These are phyloP conservation scores for Pagrus major DNA, from an alignment of 2,113 vertebrate species.

Conservation along the genomic window DNA sequence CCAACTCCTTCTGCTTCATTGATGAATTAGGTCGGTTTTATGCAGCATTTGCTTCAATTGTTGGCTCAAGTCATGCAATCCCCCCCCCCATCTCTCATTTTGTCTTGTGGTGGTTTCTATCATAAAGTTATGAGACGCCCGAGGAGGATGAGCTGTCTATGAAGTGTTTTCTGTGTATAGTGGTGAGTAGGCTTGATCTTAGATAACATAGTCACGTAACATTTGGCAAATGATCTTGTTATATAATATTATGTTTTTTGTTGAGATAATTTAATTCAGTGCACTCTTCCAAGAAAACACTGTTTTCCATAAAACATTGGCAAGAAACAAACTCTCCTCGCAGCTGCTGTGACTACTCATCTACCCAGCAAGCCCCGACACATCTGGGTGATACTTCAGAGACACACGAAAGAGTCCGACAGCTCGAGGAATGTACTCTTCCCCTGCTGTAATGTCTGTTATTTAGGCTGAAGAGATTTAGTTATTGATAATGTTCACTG, in stretches of 20 bases:
- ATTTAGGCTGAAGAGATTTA: neutral
- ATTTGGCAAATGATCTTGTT: neutral
- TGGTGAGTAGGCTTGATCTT: neutral
- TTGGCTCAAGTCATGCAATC: neutral
- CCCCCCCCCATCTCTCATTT: neutral
- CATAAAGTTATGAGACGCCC: neutral
- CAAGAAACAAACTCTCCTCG: neutral
- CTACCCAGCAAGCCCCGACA: constrained; percentile 1
- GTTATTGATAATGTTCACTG: neutral
- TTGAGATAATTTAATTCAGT: neutral
- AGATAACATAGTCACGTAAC: neutral
- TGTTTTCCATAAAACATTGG: neutral
- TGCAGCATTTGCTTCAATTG: neutral
- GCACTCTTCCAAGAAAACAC: neutral
- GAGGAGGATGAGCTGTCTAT: neutral
- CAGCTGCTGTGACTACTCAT: neutral
- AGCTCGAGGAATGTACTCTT: neutral
- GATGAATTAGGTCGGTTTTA: neutral
- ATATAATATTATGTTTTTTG: no score
- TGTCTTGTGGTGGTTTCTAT: neutral
- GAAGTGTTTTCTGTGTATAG: neutral
- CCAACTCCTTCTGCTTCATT: neutral
- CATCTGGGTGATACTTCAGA: neutral
- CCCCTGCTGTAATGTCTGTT: neutral
- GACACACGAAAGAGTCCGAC: neutral